Base-by-base conservation (phyloP, 64 coral and sea anemone genomes). In the Porites australiensis region DNA sequence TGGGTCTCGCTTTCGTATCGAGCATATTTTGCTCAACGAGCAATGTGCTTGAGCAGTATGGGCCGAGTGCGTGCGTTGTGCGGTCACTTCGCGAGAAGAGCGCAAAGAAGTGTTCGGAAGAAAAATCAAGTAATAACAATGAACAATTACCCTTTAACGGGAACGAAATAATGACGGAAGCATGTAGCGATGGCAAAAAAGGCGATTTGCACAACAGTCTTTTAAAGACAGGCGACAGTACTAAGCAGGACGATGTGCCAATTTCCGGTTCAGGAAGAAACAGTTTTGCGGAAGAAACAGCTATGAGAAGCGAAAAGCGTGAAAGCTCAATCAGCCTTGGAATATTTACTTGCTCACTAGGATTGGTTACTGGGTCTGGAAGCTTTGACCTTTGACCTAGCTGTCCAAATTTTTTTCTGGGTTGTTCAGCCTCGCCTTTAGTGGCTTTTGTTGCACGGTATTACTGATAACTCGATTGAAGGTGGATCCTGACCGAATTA, bases 1-100 rank as follows among this genome's bases (percentile, higher is more conserved):
- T 94, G 0, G 95, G 95, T 46, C 75, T 96, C 44, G 83, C 88
- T 0, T 96, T 90, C 61, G 88, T 96, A 6, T 96, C 95, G 1
- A 96, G 95, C 22, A 94, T 96, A 70, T 80, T 96, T 3, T 94
- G 95, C 57, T 96, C 95, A 43, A 49, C 94, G 58, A 96, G 91
- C 58, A 86, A 72, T 19, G 75, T 93, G 5, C n/a, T 94, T 18
- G 92, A 94, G 88, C 87, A 82, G 37, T 87, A 90, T 89, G 95
- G 88, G 8, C 13, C 91, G 63, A 79, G 67, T 18, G 50, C 20
- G 8, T 58, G 72, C 16, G 22, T 93, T 0, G 49, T 93, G 22
- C 61, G 45, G 18, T 68, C 63, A 50, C 9, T 84, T 44, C 81
- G 61, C 81, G 81, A 63, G 14, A 84, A 84, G 51, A 46, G 51